A percentile compares a stretch with the other conserved stretches of the same genome.
Conservation (phyloP, 2,113 vertebrate species). For the Danionella cerebrum region DNA sequence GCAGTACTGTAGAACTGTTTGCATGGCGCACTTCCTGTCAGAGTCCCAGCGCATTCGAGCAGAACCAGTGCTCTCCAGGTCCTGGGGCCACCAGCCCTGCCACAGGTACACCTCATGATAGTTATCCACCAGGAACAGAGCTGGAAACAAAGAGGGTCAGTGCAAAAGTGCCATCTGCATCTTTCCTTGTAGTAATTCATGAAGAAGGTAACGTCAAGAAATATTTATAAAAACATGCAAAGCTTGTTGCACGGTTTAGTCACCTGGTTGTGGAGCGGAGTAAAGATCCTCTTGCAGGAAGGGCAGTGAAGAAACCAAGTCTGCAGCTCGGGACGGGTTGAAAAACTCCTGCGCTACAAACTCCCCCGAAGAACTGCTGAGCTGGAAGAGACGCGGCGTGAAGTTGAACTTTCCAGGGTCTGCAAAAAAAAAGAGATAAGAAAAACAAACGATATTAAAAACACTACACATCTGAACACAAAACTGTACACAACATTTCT, state of each 20-base stretch:
- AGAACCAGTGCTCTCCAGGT: slow-evolving; percentile 85
- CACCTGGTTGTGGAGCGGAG: slow-evolving; percentile 84
- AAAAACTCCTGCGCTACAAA: slow-evolving; percentile 82
- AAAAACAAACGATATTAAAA: not conserved
- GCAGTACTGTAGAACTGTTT: slow-evolving; percentile 92
- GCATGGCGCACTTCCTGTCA: slow-evolving; percentile 92
- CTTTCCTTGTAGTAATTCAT: not conserved
- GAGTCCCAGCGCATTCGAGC: slow-evolving; percentile 92
- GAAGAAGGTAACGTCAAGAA: no score
- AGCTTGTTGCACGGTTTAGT: not conserved
- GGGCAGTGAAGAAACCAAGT: slow-evolving; percentile 84
- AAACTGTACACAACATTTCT: no score
- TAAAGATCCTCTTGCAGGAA: slow-evolving; percentile 97
- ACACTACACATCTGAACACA: not conserved
- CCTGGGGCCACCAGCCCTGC: slow-evolving; percentile 98
- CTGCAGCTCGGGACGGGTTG: slow-evolving; percentile 75
- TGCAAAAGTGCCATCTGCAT: not conserved
- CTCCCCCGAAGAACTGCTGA: slow-evolving; percentile 90
- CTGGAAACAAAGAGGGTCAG: slow-evolving; percentile 48
- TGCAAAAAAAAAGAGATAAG: slow-evolving; percentile 39
- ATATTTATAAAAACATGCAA: no score
- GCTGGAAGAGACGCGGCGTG: slow-evolving; percentile 89
- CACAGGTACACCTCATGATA: slow-evolving; percentile 97
- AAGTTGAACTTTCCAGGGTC: slow-evolving; percentile 98
- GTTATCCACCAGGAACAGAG: slow-evolving; percentile 94